These are phyloP conservation scores for Setipinna tenuifilis DNA, from an alignment of 2,797 vertebrate species.

Conservation along the genomic window DNA sequence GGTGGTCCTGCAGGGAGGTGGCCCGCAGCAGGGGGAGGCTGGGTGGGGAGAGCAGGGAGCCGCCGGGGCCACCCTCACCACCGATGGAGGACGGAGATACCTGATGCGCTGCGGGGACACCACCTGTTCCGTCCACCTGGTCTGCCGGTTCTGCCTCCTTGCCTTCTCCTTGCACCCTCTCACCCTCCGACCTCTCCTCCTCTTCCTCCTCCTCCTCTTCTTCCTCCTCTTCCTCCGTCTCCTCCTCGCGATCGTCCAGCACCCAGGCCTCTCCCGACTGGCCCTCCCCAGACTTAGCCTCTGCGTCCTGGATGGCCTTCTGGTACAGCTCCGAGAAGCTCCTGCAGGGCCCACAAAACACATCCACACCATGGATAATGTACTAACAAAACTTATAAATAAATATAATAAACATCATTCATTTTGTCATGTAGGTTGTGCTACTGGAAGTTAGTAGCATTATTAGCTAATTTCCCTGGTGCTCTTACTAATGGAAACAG, in stretches of 20 bases:
- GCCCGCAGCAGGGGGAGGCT: slow-evolving; percentile 76
- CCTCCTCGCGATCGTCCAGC: slow-evolving; percentile 74
- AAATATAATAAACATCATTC: too few relatives aligned
- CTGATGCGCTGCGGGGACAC: slow-evolving; percentile 43
- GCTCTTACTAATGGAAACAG: too few relatives aligned
- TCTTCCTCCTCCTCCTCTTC: slow-evolving; percentile 24
- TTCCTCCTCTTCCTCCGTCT: slow-evolving; percentile 53
- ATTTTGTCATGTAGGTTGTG: too few relatives aligned
- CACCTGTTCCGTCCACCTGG: slow-evolving; percentile 45
- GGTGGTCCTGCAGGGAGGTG: slow-evolving; percentile 79
- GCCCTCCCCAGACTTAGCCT: slow-evolving; percentile 77
- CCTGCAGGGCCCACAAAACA: slow-evolving; percentile 66
- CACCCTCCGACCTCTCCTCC: slow-evolving; percentile 42
- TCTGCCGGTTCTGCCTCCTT: slow-evolving; percentile 52
- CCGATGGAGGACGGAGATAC: slow-evolving; percentile 42
- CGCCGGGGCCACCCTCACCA: slow-evolving; percentile 49
- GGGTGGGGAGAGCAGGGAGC: slow-evolving; percentile 61
- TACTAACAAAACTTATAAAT: too few relatives aligned
- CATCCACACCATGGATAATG: slow-evolving; percentile 20
- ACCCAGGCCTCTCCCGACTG: slow-evolving; percentile 79
- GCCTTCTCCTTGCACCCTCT: slow-evolving; percentile 52
- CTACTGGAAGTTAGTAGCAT: too few relatives aligned
- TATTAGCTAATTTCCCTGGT: too few relatives aligned
- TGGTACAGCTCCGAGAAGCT: slow-evolving; percentile 91
- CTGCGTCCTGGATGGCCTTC: slow-evolving; percentile 86